Conservation (phyloP, 1,140 invertebrate species). For the Branchinecta lindahli region DNA sequence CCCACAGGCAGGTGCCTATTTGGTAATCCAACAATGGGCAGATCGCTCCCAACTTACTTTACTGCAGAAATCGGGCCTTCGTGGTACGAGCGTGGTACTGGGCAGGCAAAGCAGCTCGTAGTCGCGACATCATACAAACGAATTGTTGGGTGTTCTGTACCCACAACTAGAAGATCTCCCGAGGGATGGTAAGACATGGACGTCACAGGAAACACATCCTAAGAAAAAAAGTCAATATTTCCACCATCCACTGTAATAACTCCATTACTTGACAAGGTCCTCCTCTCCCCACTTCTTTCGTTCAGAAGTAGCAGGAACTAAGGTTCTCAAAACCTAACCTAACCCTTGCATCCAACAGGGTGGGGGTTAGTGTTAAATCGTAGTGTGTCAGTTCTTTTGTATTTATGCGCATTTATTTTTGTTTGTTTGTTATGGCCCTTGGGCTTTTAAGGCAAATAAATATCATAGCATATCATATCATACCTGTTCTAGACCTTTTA, state of each 20-base stretch:
- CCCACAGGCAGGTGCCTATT: too few species aligned
- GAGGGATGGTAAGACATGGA: conserved; percentile 86
- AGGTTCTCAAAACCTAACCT: too few species aligned
- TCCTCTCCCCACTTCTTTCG: neutral
- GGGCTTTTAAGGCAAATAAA: too few species aligned
- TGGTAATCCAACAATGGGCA: too few species aligned
- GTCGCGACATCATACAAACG: conserved; percentile 90
- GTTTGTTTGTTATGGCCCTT: too few species aligned
- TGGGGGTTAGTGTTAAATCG: too few species aligned
- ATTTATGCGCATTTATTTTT: too few species aligned
- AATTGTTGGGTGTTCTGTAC: conserved; percentile 77
- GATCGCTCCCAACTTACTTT: conserved; percentile 25
- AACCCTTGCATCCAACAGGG: too few species aligned
- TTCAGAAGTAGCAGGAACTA: too few species aligned
- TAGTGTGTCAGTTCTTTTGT: too few species aligned
- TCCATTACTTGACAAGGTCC: neutral
- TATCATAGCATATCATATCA: too few species aligned
- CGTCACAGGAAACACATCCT: conserved; percentile 77
- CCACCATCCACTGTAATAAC: neutral
- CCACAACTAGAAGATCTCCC: conserved; percentile 84
- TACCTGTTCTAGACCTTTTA: too few species aligned
- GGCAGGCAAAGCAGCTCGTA: conserved; percentile 84
- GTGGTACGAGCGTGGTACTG: conserved; percentile 81
- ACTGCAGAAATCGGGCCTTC: conserved; percentile 66
- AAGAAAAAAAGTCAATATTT: conserved; percentile 19